Evolutionary conservation across 2,113 vertebrate genomes (phyloP).

Genomic region (Nanorana parkeri): DNA sequence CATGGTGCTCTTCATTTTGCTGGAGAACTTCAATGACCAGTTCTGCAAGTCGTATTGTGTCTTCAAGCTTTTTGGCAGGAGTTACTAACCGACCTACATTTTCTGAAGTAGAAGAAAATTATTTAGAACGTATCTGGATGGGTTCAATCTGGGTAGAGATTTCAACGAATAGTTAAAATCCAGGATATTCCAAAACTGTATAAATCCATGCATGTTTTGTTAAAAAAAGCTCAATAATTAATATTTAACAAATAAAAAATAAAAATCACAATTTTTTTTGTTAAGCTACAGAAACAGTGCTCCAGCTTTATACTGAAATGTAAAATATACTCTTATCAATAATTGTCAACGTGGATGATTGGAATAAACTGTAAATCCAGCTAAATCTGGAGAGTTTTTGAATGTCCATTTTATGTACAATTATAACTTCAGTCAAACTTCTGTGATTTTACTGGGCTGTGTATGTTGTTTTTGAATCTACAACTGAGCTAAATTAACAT

Average conservation of each 20-base stretch:
- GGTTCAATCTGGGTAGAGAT: conserved; percentile 68
- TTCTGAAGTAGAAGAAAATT: conserved; percentile 90
- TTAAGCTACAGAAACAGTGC: conserved; percentile 76
- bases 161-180: conserved; percentile 65
- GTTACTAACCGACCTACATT: conserved; percentile 98
- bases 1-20: conserved; percentile 97
- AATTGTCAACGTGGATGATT: background rate
- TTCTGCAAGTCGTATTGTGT: conserved; percentile 94
- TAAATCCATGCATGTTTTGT: conserved; percentile 77
- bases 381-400: too few relatives aligned
- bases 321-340: conserved; percentile 55
- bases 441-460: too few relatives aligned
- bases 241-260: conserved; percentile 72
- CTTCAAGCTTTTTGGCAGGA: conserved; percentile 98
- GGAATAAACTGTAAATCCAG: too few relatives aligned
- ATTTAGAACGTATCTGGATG: conserved; percentile 73
- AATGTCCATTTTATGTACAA: too few relatives aligned
- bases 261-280: conserved; percentile 72
- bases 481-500: too few relatives aligned
- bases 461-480: too few relatives aligned
- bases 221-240: conserved; percentile 78
- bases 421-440: too few relatives aligned
- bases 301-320: conserved; percentile 72
- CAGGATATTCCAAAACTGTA: conserved; percentile 67
- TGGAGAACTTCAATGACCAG: conserved; percentile 98